Evolutionary conservation across 2,113 vertebrate genomes (phyloP).

Genomic region (Cyanistes caeruleus): DNA sequence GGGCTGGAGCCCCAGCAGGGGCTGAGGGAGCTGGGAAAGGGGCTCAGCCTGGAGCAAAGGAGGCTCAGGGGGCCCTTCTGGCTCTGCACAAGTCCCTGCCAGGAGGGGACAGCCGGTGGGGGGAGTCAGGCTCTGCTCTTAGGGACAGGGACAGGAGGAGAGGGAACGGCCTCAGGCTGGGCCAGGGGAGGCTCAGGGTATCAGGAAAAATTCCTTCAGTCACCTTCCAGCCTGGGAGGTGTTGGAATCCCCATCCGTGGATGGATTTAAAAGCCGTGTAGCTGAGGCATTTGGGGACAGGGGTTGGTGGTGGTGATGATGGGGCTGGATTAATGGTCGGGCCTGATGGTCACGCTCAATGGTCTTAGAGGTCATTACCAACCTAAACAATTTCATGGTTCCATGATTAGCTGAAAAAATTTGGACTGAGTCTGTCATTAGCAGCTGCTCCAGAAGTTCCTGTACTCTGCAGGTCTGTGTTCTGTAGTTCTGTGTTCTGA

Average conservation of each 20-base stretch:
- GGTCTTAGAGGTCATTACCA: not conserved
- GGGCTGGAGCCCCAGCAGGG: not conserved
- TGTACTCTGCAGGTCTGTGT: not conserved
- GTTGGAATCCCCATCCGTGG: rapidly evolving
- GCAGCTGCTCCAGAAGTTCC: not conserved
- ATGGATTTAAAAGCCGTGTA: not conserved
- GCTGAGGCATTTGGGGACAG: not conserved
- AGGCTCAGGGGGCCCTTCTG: not conserved
- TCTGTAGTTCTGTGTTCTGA: not conserved
- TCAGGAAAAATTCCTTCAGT: not conserved
- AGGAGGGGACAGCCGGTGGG: not conserved
- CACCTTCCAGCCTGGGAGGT: not conserved
- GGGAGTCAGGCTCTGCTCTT: not conserved
- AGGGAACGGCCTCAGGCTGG: not conserved
- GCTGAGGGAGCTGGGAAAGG: not conserved
- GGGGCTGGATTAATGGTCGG: not conserved
- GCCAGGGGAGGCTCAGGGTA: not conserved
- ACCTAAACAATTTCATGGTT: not conserved
- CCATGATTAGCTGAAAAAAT: not conserved
- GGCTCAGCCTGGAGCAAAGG: not conserved
- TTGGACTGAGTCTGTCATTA: not conserved
- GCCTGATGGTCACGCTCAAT: too few relatives aligned
- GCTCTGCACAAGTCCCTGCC: not conserved
- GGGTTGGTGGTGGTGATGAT: too few relatives aligned
- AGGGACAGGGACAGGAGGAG: not conserved